Percentiles rank a stretch among this genome's conserved stretches.
phyloP scores from a whole-genome alignment of 2,888 invertebrate genomes.

The Atrina japonica region DNA sequence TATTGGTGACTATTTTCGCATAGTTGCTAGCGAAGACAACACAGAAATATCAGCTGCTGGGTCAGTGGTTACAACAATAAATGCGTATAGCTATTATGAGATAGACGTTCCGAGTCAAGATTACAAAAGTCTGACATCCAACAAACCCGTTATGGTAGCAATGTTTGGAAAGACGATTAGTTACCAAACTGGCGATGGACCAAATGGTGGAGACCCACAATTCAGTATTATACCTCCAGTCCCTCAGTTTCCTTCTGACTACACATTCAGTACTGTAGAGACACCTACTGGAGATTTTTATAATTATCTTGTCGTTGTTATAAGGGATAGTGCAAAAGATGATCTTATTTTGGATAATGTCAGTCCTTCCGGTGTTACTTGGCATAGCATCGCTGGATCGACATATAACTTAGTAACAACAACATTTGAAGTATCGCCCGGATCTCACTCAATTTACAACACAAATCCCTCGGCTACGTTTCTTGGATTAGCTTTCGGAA shows the following conservation, averaged over 20 bases:
- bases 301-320: conserved; percentile 50
- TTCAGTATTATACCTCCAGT: conserved; percentile 64
- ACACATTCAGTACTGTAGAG: conserved; percentile 61
- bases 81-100: conserved; percentile 38
- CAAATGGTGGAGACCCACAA: conserved; percentile 66
- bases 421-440: conserved; percentile 46
- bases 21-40: conserved; percentile 52
- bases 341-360: conserved; percentile 45
- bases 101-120: conserved; percentile 43
- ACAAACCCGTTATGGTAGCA: conserved; percentile 57
- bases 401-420: conserved; percentile 37
- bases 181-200: conserved; percentile 52
- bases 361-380: conserved; percentile 24
- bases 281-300: conserved; percentile 47
- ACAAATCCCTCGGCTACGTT: conserved; percentile 57
- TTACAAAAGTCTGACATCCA: conserved; percentile 47
- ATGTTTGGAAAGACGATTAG: conserved; percentile 57
- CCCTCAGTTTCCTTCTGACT: conserved; percentile 58
- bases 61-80: conserved; percentile 17
- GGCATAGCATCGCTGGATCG: conserved; percentile 40
- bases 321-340: conserved; percentile 28
- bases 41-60: conserved; percentile 39
- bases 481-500: conserved; percentile 64
- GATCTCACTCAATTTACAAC: conserved; percentile 61
- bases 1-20: conserved; percentile 62